These are phyloP conservation scores for Cylas formicarius DNA, from an alignment of 1,140 invertebrate species.

Conservation along the genomic window DNA sequence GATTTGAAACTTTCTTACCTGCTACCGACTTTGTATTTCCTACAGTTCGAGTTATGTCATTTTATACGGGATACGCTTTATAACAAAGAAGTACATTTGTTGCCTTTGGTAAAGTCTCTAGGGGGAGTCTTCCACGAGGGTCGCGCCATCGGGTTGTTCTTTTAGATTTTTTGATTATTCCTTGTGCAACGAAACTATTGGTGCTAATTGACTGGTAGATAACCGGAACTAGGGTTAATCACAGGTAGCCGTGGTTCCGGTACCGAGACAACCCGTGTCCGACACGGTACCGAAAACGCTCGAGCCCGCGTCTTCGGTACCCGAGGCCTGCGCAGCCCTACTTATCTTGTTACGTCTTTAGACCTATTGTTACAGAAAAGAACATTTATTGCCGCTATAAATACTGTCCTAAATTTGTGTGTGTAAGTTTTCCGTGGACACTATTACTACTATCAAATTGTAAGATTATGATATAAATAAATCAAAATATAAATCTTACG, in stretches of 20 bases:
- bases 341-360: constrained; percentile 40
- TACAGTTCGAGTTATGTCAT: constrained; percentile 2
- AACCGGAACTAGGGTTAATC: constrained; percentile 17
- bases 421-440: constrained; percentile 41
- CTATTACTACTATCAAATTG: constrained; percentile 26
- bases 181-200: constrained; percentile 42
- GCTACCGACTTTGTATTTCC: constrained; percentile 10
- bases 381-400: constrained; percentile 19
- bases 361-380: constrained; percentile 36
- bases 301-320: constrained; percentile 32
- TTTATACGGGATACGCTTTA: not conserved
- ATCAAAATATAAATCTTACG: constrained; percentile 18
- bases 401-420: constrained; percentile 43
- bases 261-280: constrained; percentile 23
- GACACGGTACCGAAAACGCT: constrained; percentile 25
- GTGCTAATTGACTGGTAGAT: constrained; percentile 37
- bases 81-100: constrained; percentile 11
- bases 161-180: constrained; percentile 15
- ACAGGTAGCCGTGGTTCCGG: constrained; percentile 6
- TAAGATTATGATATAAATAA: constrained; percentile 34
- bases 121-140: constrained; percentile 38
- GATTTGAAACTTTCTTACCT: too few species aligned
- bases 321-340: constrained; percentile 18
- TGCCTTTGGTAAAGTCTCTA: constrained; percentile 33
- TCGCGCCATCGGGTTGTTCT: constrained; percentile 14